These are phyloP conservation scores for Elephas maximus DNA, from an alignment of 2,113 vertebrate species.

Conservation along the genomic window DNA sequence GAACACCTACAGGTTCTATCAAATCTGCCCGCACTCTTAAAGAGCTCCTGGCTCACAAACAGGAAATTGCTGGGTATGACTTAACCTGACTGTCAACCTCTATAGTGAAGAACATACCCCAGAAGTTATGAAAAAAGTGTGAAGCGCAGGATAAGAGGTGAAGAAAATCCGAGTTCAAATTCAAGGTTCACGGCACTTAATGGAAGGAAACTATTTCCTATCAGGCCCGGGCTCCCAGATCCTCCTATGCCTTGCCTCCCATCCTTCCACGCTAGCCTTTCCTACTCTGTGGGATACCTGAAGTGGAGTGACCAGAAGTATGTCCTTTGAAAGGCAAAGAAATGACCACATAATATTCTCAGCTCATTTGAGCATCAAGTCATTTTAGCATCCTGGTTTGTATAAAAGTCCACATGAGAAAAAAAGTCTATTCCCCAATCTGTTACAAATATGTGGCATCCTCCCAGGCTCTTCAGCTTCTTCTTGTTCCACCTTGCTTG, in stretches of 20 bases:
- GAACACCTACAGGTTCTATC: conserved; percentile 80
- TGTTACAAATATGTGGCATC: not conserved
- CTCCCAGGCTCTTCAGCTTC: no score
- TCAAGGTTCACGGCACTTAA: not conserved
- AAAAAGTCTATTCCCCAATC: not conserved
- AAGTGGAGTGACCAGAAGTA: no score
- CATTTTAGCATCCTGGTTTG: no score
- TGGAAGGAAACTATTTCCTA: conserved; percentile 2
- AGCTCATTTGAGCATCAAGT: no score
- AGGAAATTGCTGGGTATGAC: conserved; percentile 81
- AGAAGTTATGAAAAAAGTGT: conserved; percentile 71
- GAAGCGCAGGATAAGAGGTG: conserved; percentile 68
- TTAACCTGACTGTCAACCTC: conserved; percentile 78
- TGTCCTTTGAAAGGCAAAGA: no score
- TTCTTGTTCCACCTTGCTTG: no score
- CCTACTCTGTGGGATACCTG: no score
- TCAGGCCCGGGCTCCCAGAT: not conserved
- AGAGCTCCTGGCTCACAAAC: conserved; percentile 81
- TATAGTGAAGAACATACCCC: conserved; percentile 58
- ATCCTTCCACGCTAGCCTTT: no score
- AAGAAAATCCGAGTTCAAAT: conserved; percentile 61
- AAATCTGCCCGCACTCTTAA: conserved; percentile 71
- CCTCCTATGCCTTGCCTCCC: no score
- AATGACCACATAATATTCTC: no score
- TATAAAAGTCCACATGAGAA: no score